Evolutionary conservation across 2,113 vertebrate species (phyloP).

Genomic region (Andinoacara biseriatus): DNA sequence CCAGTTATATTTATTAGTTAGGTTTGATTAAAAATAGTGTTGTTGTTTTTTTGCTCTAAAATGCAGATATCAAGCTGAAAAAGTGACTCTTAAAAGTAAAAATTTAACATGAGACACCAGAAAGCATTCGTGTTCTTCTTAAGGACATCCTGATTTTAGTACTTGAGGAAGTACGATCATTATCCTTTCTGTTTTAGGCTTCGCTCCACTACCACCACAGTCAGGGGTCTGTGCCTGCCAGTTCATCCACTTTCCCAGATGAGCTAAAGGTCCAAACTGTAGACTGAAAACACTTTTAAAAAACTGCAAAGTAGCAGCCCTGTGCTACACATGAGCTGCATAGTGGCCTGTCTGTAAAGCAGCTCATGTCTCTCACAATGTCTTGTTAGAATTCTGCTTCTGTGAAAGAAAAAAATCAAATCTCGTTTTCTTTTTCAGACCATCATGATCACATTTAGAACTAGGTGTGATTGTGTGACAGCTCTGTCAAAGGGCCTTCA

Average conservation of each 20-base stretch:
- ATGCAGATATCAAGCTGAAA: not conserved
- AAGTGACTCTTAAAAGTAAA: not conserved
- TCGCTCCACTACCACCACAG: not conserved
- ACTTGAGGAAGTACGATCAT: not conserved
- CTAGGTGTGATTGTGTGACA: not conserved
- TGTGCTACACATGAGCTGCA: not conserved
- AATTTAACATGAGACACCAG: not conserved
- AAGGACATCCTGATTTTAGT: not conserved
- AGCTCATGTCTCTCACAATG: not conserved
- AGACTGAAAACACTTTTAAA: not conserved
- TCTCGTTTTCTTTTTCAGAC: not conserved
- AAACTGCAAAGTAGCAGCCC: not conserved
- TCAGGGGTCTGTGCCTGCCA: not conserved
- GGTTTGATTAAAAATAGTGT: not conserved
- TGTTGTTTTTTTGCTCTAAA: not conserved
- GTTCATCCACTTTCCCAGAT: not conserved
- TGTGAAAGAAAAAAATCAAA: not conserved
- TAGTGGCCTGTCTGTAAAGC: not conserved
- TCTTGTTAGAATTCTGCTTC: not conserved
- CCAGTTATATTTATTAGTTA: not conserved
- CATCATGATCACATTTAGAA: not conserved
- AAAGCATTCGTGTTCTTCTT: not conserved
- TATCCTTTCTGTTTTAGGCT: not conserved
- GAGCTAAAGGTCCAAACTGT: constrained; percentile 5
- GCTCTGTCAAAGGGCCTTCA: not conserved